These are phyloP conservation scores for Leucophora obtusa DNA, from an alignment of 2,888 invertebrate species.

Conservation along the genomic window DNA sequence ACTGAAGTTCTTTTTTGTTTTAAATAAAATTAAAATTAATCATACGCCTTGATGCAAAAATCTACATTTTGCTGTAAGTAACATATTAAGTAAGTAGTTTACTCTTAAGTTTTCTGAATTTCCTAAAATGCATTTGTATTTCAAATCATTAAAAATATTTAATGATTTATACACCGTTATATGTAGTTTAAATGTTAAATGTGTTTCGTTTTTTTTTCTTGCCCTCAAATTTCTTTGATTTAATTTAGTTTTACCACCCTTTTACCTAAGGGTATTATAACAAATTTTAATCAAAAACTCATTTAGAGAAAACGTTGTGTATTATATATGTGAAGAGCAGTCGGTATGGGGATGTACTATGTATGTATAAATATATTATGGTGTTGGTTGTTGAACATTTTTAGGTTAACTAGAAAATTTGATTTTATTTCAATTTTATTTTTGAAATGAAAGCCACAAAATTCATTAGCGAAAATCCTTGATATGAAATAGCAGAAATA, in stretches of 20 bases:
- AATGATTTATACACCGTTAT: neutral
- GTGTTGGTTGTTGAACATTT: conserved; percentile 37
- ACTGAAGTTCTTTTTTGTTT: too few species aligned
- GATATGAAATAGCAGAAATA: conserved; percentile 34
- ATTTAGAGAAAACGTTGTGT: conserved; percentile 60
- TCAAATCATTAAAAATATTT: conserved; percentile 3
- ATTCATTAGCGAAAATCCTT: conserved; percentile 60
- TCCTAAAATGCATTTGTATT: neutral
- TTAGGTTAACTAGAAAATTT: conserved; percentile 60
- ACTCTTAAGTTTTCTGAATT: neutral
- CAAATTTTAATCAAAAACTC: conserved; percentile 65
- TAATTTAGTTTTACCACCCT: conserved; percentile 2
- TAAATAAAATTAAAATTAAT: neutral
- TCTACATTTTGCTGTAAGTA: neutral
- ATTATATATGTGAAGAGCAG: neutral
- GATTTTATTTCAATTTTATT: conserved; percentile 62
- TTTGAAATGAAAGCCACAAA: conserved; percentile 62
- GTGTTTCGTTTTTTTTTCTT: neutral
- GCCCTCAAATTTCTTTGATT: neutral
- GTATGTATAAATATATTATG: conserved; percentile 11
- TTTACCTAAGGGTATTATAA: conserved; percentile 43
- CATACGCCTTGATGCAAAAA: neutral
- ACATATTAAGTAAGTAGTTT: neutral
- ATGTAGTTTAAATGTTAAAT: neutral
- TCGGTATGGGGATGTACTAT: neutral